Base-by-base conservation (phyloP, 1,140 invertebrate species). In the Conus betulinus region DNA sequence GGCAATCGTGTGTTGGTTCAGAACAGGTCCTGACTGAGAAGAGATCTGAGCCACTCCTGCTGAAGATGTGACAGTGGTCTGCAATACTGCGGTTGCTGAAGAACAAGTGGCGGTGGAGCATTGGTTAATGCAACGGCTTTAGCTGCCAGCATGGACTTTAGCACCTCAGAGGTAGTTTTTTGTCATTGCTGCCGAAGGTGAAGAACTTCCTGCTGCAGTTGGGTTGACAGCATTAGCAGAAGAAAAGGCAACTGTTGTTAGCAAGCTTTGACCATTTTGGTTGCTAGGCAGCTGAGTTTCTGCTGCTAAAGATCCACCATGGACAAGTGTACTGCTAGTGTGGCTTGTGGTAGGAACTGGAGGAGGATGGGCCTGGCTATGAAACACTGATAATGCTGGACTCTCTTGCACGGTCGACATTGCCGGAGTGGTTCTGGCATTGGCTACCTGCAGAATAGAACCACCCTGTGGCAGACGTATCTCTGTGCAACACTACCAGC, bases 111-210 rank as follows among this genome's bases (percentile, higher is more conserved):
- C 10, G 15, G 25, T n/a, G 25, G n/a, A 39, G n/a, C 39, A 25
- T 78, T 81, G 25, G 76, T 39, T 7, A 39, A 78, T 39, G 25
- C 25, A 2, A 15, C 81, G 13, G 60, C 55, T 71, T 88, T 82
- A 23, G 87, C 67, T 53, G 87, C 87, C 63, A 84, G 60, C 81
- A 83, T 84, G 87, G 87, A 60, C 23, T 81, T 88, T 0, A 88
- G 74, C 39, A 82, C 63, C 23, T 89, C 84, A 6, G 76, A 53
- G 23, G 84, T 82, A 8, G n/a, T 53, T 25, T 25, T 78, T 84
- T 10, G n/a, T 84, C 11, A 76, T 78, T 55, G 25, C 57, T 20
- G 55, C 39, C 11, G 20, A 51, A 25, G 82, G 55, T 11, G 11
- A 27, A 27, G 79, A 71, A 71, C 23, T 71, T 20, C 23, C 67